Evolutionary conservation across 2,888 invertebrate genomes (phyloP), one percentile per base, ranked within the genome.

Genomic region (Erebia aethiops): DNA sequence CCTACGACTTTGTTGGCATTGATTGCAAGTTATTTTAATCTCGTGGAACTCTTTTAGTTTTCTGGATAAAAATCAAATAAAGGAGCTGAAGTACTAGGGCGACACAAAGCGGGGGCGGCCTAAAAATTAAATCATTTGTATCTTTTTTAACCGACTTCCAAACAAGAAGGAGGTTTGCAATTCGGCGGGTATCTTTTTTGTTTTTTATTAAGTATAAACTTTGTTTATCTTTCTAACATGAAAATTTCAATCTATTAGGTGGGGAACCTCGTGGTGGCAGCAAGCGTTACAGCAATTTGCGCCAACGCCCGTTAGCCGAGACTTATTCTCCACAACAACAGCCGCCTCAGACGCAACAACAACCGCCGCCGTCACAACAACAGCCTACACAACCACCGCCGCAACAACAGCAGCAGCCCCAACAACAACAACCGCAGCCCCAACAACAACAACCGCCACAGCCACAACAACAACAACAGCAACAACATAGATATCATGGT

Each of bases 241-340:
- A 56, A 18, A 4, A 21, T 7, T 58, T n/a, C 52, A 46, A 9
- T 58, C 49, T 69, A n/a, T 56, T 51, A 81, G 81, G 77, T 26
- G 72, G 77, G 2, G 86, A 86, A 71, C 69, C 82, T 11, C 86
- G 89, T 18, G 89, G 89, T 14, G 94, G 94, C 16, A 94, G 94
- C 71, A 95, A 95, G 77, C 87, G 95, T 14, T 95, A 95, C 86
- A 94, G 94, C 77, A 94, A 94, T 71, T 78, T 94, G 18, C 87
- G 95, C 51, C 95, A 95, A 78, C 87, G 95, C 16, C 95, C 95
- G 1, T 85, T 95, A 46, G 94, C 94, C 2, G 95, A 95, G 71
- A 86, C 94, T 0, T 93, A 93, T 77, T 77, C 90, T 58, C 89
- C 90, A 43, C 90, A 88, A 71, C 69, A 68, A 8, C 77, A 72